Evolutionary conservation across 2,888 invertebrate species (phyloP).

Genomic region (Lamellibrachia columna): DNA sequence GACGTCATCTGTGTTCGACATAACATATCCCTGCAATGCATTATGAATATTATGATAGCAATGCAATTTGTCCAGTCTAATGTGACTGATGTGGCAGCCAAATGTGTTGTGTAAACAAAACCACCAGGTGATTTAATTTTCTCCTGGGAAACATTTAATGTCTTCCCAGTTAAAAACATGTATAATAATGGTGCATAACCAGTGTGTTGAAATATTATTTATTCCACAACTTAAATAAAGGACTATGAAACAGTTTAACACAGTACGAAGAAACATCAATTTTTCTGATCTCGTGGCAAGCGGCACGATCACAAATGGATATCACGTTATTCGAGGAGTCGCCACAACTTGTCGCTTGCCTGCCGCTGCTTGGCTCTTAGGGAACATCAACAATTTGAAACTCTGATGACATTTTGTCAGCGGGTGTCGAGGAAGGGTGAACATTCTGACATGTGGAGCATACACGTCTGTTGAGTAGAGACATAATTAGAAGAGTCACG

Average conservation of each 20-base stretch:
- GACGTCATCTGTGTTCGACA: background rate
- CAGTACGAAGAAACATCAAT: background rate
- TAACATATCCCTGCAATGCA: background rate
- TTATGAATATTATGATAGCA: background rate
- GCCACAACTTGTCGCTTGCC: background rate
- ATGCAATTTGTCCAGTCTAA: background rate
- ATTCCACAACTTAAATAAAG: background rate
- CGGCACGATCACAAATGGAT: background rate
- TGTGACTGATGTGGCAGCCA: background rate
- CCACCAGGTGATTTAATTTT: background rate
- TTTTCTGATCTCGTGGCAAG: background rate
- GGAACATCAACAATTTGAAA: background rate
- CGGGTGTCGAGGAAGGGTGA: background rate
- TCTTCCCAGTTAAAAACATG: background rate
- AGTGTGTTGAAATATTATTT: background rate
- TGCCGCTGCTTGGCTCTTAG: background rate
- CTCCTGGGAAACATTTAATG: background rate
- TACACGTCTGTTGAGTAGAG: background rate
- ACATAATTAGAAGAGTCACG: background rate
- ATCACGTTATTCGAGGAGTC: background rate
- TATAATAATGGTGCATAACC: background rate
- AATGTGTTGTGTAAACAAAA: background rate
- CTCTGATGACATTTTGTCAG: background rate
- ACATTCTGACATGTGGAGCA: background rate
- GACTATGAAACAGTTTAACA: background rate